phyloP scores from a whole-genome alignment of 2,113 vertebrate species.

The Anarrhichthys ocellatus region DNA sequence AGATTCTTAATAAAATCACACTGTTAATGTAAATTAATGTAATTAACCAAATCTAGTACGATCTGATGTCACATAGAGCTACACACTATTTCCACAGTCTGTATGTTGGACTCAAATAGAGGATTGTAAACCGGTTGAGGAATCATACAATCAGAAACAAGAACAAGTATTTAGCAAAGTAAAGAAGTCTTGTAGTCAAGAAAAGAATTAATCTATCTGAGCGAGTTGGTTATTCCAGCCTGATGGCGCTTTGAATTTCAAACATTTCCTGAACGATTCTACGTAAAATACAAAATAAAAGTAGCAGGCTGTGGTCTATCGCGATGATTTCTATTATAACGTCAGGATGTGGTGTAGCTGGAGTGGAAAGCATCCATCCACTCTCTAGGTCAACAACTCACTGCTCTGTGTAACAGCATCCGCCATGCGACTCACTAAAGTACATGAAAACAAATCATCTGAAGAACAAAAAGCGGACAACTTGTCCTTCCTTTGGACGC shows the following conservation, averaged over 20 bases:
- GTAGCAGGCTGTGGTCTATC: no score
- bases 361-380: neutral
- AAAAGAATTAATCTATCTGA: neutral
- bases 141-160: no score
- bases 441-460: constrained; percentile 36
- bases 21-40: no score
- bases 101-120: no score
- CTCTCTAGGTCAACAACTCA: neutral
- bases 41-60: no score
- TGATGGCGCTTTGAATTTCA: no score
- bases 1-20: neutral
- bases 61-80: no score
- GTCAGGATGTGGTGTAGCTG: neutral
- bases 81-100: no score
- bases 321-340: neutral
- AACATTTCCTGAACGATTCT: neutral
- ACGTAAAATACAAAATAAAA: neutral
- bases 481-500: constrained; percentile 34
- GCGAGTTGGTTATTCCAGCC: no score
- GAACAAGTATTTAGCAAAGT: no score
- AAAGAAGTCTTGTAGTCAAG: neutral
- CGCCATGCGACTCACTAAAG: neutral
- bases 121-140: no score
- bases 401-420: neutral
- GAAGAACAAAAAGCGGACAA: constrained; percentile 43